A percentile compares a stretch with the other conserved stretches of the same genome.
Evolutionary conservation across 2,113 vertebrate genomes (phyloP).

Genomic region (Rissa tridactyla): DNA sequence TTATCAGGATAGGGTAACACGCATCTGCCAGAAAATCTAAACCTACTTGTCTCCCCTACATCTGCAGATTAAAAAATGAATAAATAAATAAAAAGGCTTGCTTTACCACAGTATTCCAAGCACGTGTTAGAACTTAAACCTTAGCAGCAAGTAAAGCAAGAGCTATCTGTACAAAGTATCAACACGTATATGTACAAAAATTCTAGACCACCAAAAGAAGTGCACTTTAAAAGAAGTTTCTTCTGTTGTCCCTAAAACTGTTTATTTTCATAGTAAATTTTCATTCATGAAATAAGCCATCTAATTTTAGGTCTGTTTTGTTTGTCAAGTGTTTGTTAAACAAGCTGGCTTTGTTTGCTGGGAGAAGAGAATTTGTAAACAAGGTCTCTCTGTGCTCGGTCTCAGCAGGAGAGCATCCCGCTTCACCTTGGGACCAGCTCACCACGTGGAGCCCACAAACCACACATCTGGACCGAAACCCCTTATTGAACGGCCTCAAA

Average conservation of each 20-base stretch:
- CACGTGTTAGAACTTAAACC: conserved; percentile 1
- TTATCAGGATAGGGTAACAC: not conserved
- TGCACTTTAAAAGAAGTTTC: not conserved
- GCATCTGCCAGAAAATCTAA: not conserved
- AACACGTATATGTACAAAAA: not conserved
- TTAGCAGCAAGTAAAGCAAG: not conserved
- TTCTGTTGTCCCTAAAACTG: not conserved
- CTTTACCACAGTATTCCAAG: not conserved
- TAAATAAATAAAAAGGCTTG: not conserved
- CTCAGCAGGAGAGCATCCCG: not conserved
- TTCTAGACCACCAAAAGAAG: not conserved
- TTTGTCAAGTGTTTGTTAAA: not conserved
- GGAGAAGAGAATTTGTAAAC: not conserved
- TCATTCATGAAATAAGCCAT: not conserved
- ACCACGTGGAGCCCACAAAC: not conserved
- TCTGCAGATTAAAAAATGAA: not conserved
- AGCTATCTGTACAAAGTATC: not conserved
- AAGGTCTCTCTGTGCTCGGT: not conserved
- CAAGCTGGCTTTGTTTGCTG: conserved; percentile 18
- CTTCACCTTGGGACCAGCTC: not conserved
- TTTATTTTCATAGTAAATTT: conserved; percentile 17
- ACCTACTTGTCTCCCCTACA: not conserved
- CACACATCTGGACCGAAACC: not conserved
- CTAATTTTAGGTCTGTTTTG: not conserved
- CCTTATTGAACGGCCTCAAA: not conserved